phyloP scores from a whole-genome alignment of 2,888 invertebrate genomes.

The Machimus atricapillus region DNA sequence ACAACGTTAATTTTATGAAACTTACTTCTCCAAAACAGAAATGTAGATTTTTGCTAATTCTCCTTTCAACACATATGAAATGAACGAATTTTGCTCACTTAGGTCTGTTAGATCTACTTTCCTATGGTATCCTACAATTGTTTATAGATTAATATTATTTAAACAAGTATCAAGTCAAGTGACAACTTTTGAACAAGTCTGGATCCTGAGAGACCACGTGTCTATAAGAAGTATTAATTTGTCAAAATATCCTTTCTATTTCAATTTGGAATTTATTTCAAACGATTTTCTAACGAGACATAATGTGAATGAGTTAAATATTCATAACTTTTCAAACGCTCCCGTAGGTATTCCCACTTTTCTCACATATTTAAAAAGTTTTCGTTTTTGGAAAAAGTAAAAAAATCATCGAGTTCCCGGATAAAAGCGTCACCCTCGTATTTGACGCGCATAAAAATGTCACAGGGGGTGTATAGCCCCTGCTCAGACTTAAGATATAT shows the following conservation, averaged over 20 bases:
- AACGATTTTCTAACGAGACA: neutral
- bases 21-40: too few species aligned
- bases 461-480: neutral
- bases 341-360: neutral
- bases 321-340: neutral
- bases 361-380: neutral
- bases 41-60: too few species aligned
- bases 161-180: too few species aligned
- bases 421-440: neutral
- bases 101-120: too few species aligned
- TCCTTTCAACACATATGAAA: too few species aligned
- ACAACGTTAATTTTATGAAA: too few species aligned
- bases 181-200: too few species aligned
- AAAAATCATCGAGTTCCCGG: neutral
- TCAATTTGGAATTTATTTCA: neutral
- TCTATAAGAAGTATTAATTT: too few species aligned
- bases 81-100: too few species aligned
- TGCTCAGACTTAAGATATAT: neutral
- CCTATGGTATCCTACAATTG: too few species aligned
- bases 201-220: too few species aligned
- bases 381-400: neutral
- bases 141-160: too few species aligned
- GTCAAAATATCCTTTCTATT: neutral
- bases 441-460: neutral
- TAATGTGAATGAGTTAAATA: neutral